Evolutionary conservation across 1,140 invertebrate species (phyloP), one percentile per base, ranked within the genome.

Genomic region (Prorops nasuta): DNA sequence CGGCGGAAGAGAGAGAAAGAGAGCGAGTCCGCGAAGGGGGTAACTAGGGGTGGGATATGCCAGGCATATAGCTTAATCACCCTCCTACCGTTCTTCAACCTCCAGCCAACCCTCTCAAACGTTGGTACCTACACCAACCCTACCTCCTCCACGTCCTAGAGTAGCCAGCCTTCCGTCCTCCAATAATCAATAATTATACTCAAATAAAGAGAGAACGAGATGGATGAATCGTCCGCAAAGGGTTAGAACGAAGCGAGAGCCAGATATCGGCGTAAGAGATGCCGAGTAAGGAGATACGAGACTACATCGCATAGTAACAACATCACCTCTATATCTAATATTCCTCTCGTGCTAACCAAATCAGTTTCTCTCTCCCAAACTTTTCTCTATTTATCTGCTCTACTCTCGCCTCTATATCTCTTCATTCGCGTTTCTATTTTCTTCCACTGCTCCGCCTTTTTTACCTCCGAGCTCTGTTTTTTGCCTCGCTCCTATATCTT

Each of bases 171-270:
- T 75, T 77, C 70, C 69, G 63, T 70, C 69, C 56, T 75, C 69
- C 72, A 70, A 76, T 78, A 77, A 77, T 77, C 74, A 76, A 76
- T 77, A 76, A 76, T 76, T 76, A 76, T 76, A 70, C 74, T 74
- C 67, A 76, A 76, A 77, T 77, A 76, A 72, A 74, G 69, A 73
- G 69, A 66, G 67, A 69, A 66, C 63, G 65, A 62, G 68, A 71
- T 68, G 64, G 69, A 72, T 72, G 72, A 68, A 72, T 73, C 62
- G 67, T 62, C 54, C 61, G 68, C 58, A 67, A 68, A 72, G 71
- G 68, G 66, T 71, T 72, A 64, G 56, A 67, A 69, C 53, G 61
- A 64, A 60, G 54, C 56, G 57, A 52, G 58, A 62, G 59, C 57
- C 63, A 59, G 63, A 49, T 63, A 63, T 46, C 56, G 59, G 55